Conservation (phyloP, 2,888 invertebrate genomes). For the Brachycybe producta region DNA sequence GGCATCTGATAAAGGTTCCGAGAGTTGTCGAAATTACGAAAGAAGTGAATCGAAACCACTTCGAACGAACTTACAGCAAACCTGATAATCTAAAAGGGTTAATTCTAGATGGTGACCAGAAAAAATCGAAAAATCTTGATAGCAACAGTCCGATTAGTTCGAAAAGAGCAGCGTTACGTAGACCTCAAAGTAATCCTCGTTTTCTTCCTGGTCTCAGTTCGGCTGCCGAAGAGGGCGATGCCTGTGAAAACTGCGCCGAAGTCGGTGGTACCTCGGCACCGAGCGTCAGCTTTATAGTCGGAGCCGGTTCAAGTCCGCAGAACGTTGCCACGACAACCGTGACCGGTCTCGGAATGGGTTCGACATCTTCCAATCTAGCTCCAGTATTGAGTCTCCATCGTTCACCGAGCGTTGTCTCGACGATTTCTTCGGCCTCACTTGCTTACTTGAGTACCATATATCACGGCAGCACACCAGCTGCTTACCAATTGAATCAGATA, state of each 20-base stretch:
- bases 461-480: slow-evolving; percentile 67
- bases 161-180: too few relatives aligned
- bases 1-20: slow-evolving; percentile 36
- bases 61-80: too few relatives aligned
- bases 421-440: slow-evolving; percentile 70
- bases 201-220: too few relatives aligned
- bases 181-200: slow-evolving; percentile 13
- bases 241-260: too few relatives aligned
- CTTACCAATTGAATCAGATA: slow-evolving; percentile 49
- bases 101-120: too few relatives aligned
- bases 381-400: slow-evolving; percentile 16
- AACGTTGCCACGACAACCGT: slow-evolving; percentile 3
- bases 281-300: not conserved
- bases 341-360: slow-evolving; percentile 13
- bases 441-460: slow-evolving; percentile 74
- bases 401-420: slow-evolving; percentile 41
- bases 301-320: not conserved
- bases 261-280: not conserved
- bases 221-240: too few relatives aligned
- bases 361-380: not conserved
- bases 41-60: too few relatives aligned
- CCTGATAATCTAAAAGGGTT: too few relatives aligned
- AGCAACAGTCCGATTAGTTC: too few relatives aligned
- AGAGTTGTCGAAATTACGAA: slow-evolving; percentile 19
- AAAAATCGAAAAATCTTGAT: too few relatives aligned